Evolutionary conservation across 1,140 invertebrate species (phyloP).

Genomic region (Dufourea novaeangliae): DNA sequence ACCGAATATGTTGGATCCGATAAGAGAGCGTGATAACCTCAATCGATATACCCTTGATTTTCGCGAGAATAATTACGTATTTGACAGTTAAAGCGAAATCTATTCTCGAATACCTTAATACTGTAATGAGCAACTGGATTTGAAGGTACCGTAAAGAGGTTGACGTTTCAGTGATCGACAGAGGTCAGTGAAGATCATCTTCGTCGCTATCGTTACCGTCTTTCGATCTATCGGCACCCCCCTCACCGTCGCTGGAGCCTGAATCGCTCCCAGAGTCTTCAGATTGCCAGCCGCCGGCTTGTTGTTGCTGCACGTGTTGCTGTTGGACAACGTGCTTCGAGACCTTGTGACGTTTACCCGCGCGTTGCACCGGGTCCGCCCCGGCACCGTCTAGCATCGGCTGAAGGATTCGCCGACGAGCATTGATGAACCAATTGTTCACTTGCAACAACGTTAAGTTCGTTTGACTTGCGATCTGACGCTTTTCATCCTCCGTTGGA

Average conservation of each 20-base stretch:
- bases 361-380: slow-evolving; percentile 72
- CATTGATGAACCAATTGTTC: slow-evolving; percentile 97
- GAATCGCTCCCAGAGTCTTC: slow-evolving; percentile 79
- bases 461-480: slow-evolving; percentile 93
- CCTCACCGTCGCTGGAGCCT: slow-evolving; percentile 78
- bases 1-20: slow-evolving; percentile 37
- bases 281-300: slow-evolving; percentile 75
- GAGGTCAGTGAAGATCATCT: slow-evolving; percentile 81
- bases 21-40: slow-evolving; percentile 78
- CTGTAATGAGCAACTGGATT: slow-evolving; percentile 81
- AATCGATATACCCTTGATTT: slow-evolving; percentile 76
- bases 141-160: slow-evolving; percentile 79
- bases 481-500: slow-evolving; percentile 96
- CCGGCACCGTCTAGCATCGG: slow-evolving; percentile 91
- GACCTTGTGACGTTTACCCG: slow-evolving; percentile 74
- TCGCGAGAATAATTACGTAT: slow-evolving; percentile 80
- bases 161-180: slow-evolving; percentile 73
- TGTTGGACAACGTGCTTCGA: slow-evolving; percentile 73
- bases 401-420: slow-evolving; percentile 93
- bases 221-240: slow-evolving; percentile 76
- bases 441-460: slow-evolving; percentile 92
- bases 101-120: slow-evolving; percentile 82
- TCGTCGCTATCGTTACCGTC: slow-evolving; percentile 79
- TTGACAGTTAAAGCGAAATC: slow-evolving; percentile 82
- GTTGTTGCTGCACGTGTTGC: slow-evolving; percentile 68